phyloP scores from a whole-genome alignment of 2,113 vertebrate species.

The Sapayoa aenigma region DNA sequence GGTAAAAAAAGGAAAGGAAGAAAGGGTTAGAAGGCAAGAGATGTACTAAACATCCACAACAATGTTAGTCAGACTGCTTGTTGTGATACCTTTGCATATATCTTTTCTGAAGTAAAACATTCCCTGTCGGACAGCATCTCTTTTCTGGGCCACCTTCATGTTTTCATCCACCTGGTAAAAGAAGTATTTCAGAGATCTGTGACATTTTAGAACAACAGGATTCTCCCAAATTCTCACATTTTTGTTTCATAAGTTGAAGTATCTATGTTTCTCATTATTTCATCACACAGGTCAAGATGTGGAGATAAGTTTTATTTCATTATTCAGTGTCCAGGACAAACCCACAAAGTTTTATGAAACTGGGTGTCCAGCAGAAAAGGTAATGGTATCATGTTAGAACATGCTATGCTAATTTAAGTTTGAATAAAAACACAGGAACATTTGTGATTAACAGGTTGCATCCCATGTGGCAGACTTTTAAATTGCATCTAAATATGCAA shows the following conservation, averaged over 20 bases:
- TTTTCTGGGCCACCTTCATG: conserved; percentile 94
- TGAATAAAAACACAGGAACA: not conserved
- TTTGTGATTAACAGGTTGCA: not conserved
- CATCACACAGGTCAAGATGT: not conserved
- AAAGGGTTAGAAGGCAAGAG: not conserved
- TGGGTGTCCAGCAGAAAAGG: not conserved
- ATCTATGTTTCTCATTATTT: not conserved
- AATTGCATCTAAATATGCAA: not conserved
- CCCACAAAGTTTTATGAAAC: not conserved
- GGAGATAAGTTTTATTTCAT: not conserved
- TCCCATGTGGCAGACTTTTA: not conserved
- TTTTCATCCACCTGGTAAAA: conserved; percentile 92
- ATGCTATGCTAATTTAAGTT: not conserved
- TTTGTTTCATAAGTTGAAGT: not conserved
- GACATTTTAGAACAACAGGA: not conserved
- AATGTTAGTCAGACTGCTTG: not conserved
- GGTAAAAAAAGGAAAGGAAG: not conserved
- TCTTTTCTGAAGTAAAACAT: conserved; percentile 97
- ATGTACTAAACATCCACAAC: not conserved
- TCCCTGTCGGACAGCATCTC: conserved; percentile 89
- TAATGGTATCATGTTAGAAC: not conserved
- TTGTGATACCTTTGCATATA: conserved; percentile 87
- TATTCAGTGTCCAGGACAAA: not conserved
- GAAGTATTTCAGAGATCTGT: not conserved
- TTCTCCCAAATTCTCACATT: not conserved